Percentiles rank a stretch among this genome's conserved stretches.
Conservation (phyloP, 2,797 vertebrate species). For the Botia kubotai region DNA sequence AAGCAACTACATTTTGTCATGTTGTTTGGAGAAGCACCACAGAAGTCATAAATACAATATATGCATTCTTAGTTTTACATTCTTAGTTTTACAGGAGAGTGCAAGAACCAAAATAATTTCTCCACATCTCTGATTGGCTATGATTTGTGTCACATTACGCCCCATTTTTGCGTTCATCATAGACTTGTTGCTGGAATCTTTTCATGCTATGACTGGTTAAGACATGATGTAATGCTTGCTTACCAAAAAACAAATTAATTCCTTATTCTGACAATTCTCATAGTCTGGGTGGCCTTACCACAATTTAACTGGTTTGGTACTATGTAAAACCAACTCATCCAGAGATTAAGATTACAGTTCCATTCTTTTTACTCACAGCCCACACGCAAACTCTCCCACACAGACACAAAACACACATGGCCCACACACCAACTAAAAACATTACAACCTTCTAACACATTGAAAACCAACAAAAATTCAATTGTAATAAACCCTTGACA, state of each 20-base stretch:
- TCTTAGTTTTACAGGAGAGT: no score
- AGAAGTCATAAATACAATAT: no score
- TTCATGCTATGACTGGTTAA: no score
- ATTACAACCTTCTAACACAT: conserved; percentile 15
- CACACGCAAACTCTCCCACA: conserved; percentile 4
- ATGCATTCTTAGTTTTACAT: no score
- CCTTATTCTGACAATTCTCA: conserved; percentile 16
- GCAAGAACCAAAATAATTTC: no score
- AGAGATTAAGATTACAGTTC: conserved; percentile 59
- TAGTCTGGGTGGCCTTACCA: conserved; percentile 57
- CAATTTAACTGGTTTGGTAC: conserved; percentile 59
- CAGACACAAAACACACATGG: not conserved
- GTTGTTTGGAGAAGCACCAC: no score
- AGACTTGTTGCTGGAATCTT: no score
- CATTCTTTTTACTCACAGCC: conserved; percentile 47
- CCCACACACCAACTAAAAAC: not conserved
- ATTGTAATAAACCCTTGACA: not conserved
- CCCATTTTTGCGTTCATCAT: no score
- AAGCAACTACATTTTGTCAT: no score
- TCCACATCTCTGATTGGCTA: no score
- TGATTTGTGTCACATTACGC: no score
- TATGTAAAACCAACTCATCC: conserved; percentile 55
- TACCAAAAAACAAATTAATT: not conserved
- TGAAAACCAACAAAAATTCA: not conserved
- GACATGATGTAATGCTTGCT: not conserved